Base-by-base conservation (phyloP, 2,113 vertebrate species). In the Heliornis fulica region DNA sequence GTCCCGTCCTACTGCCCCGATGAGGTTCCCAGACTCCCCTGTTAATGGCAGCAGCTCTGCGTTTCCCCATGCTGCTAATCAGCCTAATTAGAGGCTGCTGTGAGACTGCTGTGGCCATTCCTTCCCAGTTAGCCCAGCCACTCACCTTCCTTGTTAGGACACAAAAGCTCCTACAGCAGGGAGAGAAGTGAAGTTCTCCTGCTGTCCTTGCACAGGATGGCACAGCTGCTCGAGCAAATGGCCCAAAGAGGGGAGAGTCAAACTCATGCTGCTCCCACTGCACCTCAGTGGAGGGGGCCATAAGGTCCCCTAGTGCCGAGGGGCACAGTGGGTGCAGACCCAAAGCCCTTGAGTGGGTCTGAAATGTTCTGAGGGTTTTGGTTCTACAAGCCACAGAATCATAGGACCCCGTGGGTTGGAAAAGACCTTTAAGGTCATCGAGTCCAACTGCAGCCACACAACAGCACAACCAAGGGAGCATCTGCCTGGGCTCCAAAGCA, bases 1-100 rank as follows among this genome's bases (percentile, higher is more conserved):
- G 54, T 53, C 66, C 68, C 59, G 54, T 53, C 41, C 31, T 34
- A 72, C 83, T 2, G 0, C 14, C 41, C 41, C 50, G 29, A 41
- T 0, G 3, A 68, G 16, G 26, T 25, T 88, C n/a, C 26, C 0
- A 0, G 32, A 22, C 32, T 59, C 32, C 71, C 50, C 54, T 5
- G 0, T 75, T 75, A 57, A 53, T 7, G 43, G 50, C 23, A 69
- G 46, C 46, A 90, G 25, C 38, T 50, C 13, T 40, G 23, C 22
- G 38, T 38, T 7, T 1, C 15, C 61, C 60, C 19, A 38, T 43
- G 48, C 59, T 61, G 43, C 48, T 1, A 2, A n/a, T n/a, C n/a
- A n/a, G n/a, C n/a, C 7, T 48, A 34, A 75, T 43, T 3, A 1
- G 63, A 36, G 11, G 15, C 41, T 54, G 36, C n/a, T 78, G 50